A percentile compares a stretch with the other conserved stretches of the same genome.
Conservation (phyloP, 1,140 invertebrate genomes). For the Gonatopus flavifemur region DNA sequence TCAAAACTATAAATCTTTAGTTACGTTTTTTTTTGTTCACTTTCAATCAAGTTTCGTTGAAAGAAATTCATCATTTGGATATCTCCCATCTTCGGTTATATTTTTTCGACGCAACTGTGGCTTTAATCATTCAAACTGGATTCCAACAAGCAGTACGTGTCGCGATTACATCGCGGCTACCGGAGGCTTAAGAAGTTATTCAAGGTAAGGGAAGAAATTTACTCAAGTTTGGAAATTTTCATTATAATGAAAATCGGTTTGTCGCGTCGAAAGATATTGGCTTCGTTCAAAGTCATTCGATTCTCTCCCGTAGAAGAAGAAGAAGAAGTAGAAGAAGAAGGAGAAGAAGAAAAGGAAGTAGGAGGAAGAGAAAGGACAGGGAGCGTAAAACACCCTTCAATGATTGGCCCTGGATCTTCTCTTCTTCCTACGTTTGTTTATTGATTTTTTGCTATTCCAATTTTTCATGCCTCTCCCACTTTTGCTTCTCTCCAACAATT, state of each 20-base stretch:
- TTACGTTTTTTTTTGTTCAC: too few species aligned
- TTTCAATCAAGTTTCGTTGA: too few species aligned
- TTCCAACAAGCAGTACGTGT: constrained; percentile 59
- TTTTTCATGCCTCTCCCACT: background rate
- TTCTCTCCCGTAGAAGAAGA: too few species aligned
- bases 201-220: constrained; percentile 57
- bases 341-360: too few species aligned
- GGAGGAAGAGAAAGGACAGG: background rate
- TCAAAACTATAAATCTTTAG: too few species aligned
- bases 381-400: too few species aligned
- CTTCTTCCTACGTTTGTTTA: background rate
- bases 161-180: constrained; percentile 59
- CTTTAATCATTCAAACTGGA: constrained; percentile 58
- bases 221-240: too few species aligned
- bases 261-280: too few species aligned
- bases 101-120: constrained; percentile 46
- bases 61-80: constrained; percentile 20
- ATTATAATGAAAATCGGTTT: too few species aligned
- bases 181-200: constrained; percentile 56
- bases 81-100: constrained; percentile 17
- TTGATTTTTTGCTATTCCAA: background rate
- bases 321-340: background rate
- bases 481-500: too few species aligned
- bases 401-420: background rate
- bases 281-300: too few species aligned